Conservation (phyloP, 1,140 invertebrate species). For the Pogonomyrmex barbatus region DNA sequence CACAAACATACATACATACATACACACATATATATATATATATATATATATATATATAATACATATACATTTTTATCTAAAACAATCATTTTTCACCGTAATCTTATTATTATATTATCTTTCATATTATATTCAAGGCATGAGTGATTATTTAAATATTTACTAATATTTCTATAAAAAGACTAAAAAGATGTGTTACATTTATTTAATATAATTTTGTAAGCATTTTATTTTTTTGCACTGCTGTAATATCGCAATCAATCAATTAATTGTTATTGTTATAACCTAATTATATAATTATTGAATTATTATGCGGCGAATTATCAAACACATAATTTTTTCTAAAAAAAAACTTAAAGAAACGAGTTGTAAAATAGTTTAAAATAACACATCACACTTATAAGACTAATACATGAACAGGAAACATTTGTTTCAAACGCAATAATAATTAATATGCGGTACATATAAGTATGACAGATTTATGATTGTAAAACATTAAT, state of each 20-base stretch:
- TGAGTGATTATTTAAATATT: neutral
- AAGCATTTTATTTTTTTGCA: too few species aligned
- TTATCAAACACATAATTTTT: neutral
- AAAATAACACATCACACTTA: too few species aligned
- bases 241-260: too few species aligned
- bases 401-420: neutral
- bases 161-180: neutral
- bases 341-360: neutral
- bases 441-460: neutral
- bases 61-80: neutral
- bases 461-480: neutral
- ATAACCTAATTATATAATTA: neutral
- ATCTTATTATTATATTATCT: neutral
- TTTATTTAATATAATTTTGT: neutral
- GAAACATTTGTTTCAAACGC: neutral
- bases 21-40: too few species aligned
- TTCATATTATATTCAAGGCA: neutral
- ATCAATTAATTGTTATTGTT: neutral
- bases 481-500: constrained; percentile 2
- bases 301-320: neutral
- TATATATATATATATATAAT: neutral
- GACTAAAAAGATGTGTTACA: neutral
- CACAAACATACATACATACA: neutral
- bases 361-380: too few species aligned
- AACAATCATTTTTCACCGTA: neutral